Percentiles rank a stretch among this genome's conserved stretches.
phyloP scores from a whole-genome alignment of 2,888 invertebrate genomes.

The Nebria salina region DNA sequence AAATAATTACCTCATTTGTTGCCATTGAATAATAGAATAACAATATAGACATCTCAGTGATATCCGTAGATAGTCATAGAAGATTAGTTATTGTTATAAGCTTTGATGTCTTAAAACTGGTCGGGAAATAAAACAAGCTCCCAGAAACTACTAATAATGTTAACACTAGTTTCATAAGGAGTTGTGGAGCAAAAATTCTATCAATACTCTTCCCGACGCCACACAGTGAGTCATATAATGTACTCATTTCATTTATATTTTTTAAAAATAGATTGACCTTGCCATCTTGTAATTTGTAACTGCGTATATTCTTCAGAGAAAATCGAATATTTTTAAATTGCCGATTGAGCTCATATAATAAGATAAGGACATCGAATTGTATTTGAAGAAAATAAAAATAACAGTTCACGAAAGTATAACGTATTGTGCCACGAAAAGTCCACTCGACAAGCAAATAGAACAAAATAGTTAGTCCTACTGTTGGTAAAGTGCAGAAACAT shows the following conservation, averaged over 20 bases:
- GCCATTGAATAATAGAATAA: background rate
- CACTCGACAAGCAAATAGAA: background rate
- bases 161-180: background rate
- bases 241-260: background rate
- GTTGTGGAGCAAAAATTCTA: constrained; percentile 10
- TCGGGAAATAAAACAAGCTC: constrained; percentile 12
- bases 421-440: background rate
- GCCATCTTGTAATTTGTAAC: background rate
- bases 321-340: constrained; percentile 19
- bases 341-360: constrained; percentile 4
- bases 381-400: background rate
- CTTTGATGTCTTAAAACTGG: background rate
- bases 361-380: background rate
- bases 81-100: constrained; percentile 1
- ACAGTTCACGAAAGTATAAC: constrained; percentile 10
- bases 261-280: background rate
- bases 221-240: background rate
- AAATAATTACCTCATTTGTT: background rate
- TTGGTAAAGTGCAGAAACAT: background rate
- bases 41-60: constrained; percentile 11
- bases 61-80: constrained; percentile 2
- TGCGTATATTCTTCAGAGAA: background rate
- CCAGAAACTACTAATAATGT: constrained; percentile 10
- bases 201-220: background rate
- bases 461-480: background rate